Evolutionary conservation across 2,113 vertebrate species (phyloP).

Genomic region (Mastomys natalensis): DNA sequence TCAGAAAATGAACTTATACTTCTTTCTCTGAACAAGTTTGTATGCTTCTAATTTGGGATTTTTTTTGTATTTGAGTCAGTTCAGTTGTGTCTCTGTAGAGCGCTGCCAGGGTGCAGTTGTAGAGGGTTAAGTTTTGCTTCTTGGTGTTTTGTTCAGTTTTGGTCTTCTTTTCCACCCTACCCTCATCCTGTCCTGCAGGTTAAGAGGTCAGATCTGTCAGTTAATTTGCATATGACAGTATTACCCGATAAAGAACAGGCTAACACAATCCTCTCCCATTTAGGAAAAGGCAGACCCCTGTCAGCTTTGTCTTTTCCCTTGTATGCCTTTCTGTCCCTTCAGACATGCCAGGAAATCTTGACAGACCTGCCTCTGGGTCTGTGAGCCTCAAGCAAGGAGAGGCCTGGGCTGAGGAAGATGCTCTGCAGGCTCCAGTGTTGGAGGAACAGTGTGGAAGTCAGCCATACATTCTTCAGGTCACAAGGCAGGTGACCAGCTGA

Average conservation of each 20-base stretch:
- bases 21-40: neutral
- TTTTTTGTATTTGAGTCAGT: neutral
- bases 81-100: neutral
- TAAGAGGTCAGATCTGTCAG: neutral
- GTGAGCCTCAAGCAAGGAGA: neutral
- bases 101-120: neutral
- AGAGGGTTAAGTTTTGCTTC: neutral
- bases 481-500: neutral
- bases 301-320: neutral
- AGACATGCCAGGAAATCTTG: no score
- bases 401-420: neutral
- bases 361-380: neutral
- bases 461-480: neutral
- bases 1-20: neutral
- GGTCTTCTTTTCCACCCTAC: neutral
- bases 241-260: neutral
- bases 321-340: neutral
- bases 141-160: neutral
- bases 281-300: neutral
- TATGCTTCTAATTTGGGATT: neutral
- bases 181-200: neutral
- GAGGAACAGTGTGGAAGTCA: neutral
- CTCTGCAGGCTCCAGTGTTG: neutral
- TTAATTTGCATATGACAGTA: neutral
- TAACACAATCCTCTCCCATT: neutral